Evolutionary conservation across 2,888 invertebrate genomes (phyloP), one percentile per base, ranked within the genome.

Genomic region (Darwinula stevensoni): DNA sequence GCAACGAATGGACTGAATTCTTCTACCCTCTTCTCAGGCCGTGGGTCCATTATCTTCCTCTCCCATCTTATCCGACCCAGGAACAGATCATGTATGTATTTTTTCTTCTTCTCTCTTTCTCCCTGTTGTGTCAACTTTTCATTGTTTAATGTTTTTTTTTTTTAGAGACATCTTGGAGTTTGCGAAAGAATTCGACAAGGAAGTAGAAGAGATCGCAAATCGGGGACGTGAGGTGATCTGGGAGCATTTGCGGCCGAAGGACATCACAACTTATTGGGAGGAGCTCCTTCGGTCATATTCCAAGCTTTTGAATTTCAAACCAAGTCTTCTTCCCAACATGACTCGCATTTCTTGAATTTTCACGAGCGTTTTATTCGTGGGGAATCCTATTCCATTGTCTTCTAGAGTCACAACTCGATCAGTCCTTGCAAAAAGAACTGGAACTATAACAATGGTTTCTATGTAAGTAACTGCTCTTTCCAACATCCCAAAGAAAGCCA

Each of bases 11-110:
- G 88, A 55, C 65, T 26, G 91, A 94, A 55, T 94, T 91, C 51
- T 94, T 82, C 51, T 94, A 94, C 47, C 61, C 67, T 3, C 63
- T 69, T 6, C 52, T 94, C 44, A 73, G 72, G 48, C 86, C 88
- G 1, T 91, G 91, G 91, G 63, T 84, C 27, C 91, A 94, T 53
- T 94, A 82, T 49, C 62, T 94, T 39, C 91, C 91, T 1, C 63
- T 94, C 2, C 61, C 59, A 38, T 65, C 65, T 16, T 54, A 62
- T 41, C 59, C 68, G 11, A 62, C 55, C 14, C 58, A 68, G 49
- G 54, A 63, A 27, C 65, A 78, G 39, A 59, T 82, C n/a, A 58
- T 61, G 63, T 62, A 44, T 44, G 44, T 30, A 18, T 6, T 18
- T 18, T 18, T 33, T 30, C 14, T n/a, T 29, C 15, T 3, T 33